Evolutionary conservation across 37 sponge, comb jelly and placozoan genomes (phyloP), one percentile per base, ranked within the genome.

Genomic region (Hormiphora californensis): DNA sequence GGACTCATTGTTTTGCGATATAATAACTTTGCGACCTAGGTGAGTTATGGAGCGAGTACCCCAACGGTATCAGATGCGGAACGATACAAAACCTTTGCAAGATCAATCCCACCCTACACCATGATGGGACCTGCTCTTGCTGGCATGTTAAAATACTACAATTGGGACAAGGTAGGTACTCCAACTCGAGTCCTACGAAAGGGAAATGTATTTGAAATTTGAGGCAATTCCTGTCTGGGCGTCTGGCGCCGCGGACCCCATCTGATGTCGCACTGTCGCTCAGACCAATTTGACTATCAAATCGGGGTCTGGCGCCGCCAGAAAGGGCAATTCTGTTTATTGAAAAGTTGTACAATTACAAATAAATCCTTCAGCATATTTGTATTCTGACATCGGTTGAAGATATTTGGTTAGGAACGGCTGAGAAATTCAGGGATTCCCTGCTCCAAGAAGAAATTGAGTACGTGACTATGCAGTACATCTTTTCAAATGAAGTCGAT

Each of bases 361-460:
- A n/a, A n/a, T n/a, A 17, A 49, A 17, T 28, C n/a, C 61, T 30
- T 4, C 23, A 57, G 61, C 61, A 57, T 12, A 57, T 57, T 21
- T 57, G 61, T 15, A 15, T 57, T 4, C 61, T 57, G 61, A 57
- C 61, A 5, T 57, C 61, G 7, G 61, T 57, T 5, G 61, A 57
- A 12, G 61, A 57, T 30, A 57, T 57, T 4, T 57, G 61, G 61
- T 57, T 57, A 57, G 30, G 61, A 57, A 57, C 61, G 27, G 61
- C 61, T 5, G 61, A 57, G 3, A 15, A 57, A 30, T 57, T 57
- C 27, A 57, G n/a, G 3, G 27, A 30, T 15, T 21, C 9, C n/a
- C n/a, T 57, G 61, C 5, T 28, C 30, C 4, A 12, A 4, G 61
- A 23, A 19, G 61, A 30, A 19, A 57, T 57, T 4, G 30, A 57